Evolutionary conservation across 2,888 invertebrate genomes (phyloP), one percentile per base, ranked within the genome.

Genomic region (Troides oblongomaculatus): DNA sequence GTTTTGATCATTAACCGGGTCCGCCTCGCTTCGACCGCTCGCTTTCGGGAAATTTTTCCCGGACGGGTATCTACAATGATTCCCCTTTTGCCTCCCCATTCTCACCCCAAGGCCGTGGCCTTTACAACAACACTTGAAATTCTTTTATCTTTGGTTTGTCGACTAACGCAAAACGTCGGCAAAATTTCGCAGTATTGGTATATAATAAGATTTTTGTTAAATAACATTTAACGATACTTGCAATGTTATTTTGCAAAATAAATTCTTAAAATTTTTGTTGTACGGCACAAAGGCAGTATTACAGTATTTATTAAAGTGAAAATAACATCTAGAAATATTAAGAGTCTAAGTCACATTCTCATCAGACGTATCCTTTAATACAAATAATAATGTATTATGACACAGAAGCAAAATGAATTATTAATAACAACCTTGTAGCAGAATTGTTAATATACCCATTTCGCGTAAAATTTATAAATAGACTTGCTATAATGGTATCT

Each of bases 1-100:
- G 88, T 88, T 88, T 86, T 88, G 88, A 90, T 90, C 89, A 88
- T 89, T 88, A 88, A 86, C 82, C 78, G 82, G 72, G 71, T 74
- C 77, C 75, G 75, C 79, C 77, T 62, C 77, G 74, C 68, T 56
- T 71, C 76, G 72, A 80, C 80, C 78, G 76, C 80, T 78, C 80
- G 76, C 79, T 81, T 82, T 80, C 80, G 76, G 79, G 81, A 83
- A 84, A 86, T 86, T 88, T 88, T 87, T 87, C 83, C 82, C 80
- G 82, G 79, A 78, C 75, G 77, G 77, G 76, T 78, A 79, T 77
- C 77, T 75, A 73, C 78, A 75, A 83, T 79, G 81, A 79, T 82
- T 80, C 81, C 80, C 81, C 77, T 83, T 80, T 65, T 43, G 61
- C 80, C 83, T 80, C 77, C 79, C 80, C 76, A 77, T 72, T 76